Base-by-base conservation (phyloP, 2,113 vertebrate genomes). In the Ptychochromis oligacanthus region DNA sequence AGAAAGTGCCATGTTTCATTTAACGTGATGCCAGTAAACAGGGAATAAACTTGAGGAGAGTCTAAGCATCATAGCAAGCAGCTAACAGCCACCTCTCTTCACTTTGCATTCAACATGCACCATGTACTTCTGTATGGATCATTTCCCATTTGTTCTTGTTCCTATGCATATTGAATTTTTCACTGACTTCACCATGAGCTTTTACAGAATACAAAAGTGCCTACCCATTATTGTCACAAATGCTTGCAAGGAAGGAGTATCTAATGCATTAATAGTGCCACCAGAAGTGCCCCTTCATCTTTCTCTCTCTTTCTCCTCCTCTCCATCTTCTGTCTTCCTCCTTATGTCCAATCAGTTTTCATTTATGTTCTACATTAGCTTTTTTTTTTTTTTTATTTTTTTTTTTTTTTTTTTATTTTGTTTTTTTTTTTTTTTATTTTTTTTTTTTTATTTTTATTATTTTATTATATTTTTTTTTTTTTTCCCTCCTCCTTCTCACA, bases 81-180 rank as follows among this genome's bases (percentile, higher is more conserved):
- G 31, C 17, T 62, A 61, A 59, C 34, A 82, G 59, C 72, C 20
- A 36, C 72, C n/a, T 79, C 70, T 82, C 60, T 22, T 59, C 57
- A 80, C 55, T 87, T 80, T 81, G 74, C 56, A 74, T 86, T 86
- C 79, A 76, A 7, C 31, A 7, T 43, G 56, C 36, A 56, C 13
- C 18, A 28, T 54, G 67, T 36, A 2, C 46, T 55, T 36, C 80
- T 56, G 60, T 46, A 76, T 79, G 79, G 74, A 75, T 79, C 74
- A 74, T 85, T 88, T 85, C 60, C 75, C 61, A 61, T 79, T 75
- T 77, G 77, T 65, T 75, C 57, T 14, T 74, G 38, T 55, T 65
- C 26, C 12, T 58, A 20, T 70, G 77, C 14, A 59, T 80, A 26
- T 77, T 76, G 4, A 59, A 54, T 75, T 70, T 54, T 56, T 38